Evolutionary conservation across 2,888 invertebrate species (phyloP), one percentile per base, ranked within the genome.

Genomic region (Apoderus coryli): DNA sequence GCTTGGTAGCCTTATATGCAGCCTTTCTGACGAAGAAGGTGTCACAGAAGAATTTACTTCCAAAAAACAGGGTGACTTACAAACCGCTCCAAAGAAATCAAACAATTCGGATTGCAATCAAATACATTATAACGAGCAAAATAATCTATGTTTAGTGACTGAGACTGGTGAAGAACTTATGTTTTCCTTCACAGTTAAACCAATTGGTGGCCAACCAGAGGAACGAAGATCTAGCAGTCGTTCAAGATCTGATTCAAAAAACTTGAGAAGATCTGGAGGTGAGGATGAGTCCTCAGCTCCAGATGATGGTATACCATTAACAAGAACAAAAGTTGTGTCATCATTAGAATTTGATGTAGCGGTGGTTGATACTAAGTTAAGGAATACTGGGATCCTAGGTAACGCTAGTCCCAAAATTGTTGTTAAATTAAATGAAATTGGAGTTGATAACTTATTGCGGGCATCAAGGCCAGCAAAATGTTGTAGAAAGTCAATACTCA

Each of bases 391-490:
- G 13, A 42, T 47, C 11, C n/a, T n/a, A n/a, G 35, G 43, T 10
- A 41, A 48, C 31, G 35, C 32, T 10, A 45, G 47, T 26, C 26
- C 37, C 5, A 35, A 43, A 15, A 42, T 48, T 16, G 37, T 37
- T 3, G 36, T 42, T 16, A 35, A 43, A 16, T 34, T 51, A 9
- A 38, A 44, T 25, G 42, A 47, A 23, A 28, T 51, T 10, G 49
- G 49, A 3, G 42, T 48, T 10, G 40, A 48, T 27, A 44, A 49
- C 25, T 29, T 51, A 7, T 36, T 50, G 12, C 39, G 44, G 29
- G 50, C 49, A n/a, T 44, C 44, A 16, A 40, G 45, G 26, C 50
- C 50, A 5, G 49, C 46, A 2, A 51, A 47, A 29, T 51, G 51
- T 32, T 48, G 48, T 15, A 38, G 48, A 15, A 44, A 40, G 27